Evolutionary conservation across 2,888 invertebrate species (phyloP), one percentile per base, ranked within the genome.

Genomic region (Leucoptera coffeella): DNA sequence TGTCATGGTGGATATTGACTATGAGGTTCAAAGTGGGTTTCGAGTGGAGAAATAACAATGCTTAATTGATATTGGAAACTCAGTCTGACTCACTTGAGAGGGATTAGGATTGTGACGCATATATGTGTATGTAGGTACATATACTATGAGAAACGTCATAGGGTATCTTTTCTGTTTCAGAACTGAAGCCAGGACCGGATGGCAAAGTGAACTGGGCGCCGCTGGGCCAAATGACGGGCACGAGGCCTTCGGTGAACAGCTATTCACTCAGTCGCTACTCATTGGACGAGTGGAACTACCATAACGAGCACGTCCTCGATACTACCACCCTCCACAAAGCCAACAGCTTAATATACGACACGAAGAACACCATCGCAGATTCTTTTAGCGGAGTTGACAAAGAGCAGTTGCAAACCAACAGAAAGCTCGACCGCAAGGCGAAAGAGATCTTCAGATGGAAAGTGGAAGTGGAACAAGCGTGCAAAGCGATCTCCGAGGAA

Each of bases 181-280:
- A 45, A 20, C 37, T 67, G 12, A 59, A 46, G 35, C 83, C 84
- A 6, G 85, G 82, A 62, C 78, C 78, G 3, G 80, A 84, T 2
- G 85, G 85, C 2, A 76, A 78, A 35, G 76, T 82, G 1, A 82
- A 83, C 46, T 85, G 82, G 80, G 79, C 81, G 17, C 81, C 85
- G 1, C 56, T 81, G 29, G 77, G 73, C 1, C 77, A 71, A 1
- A 61, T 85, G 41, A 85, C 85, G 0, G 85, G 86, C 3, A 79
- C 85, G 0, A 67, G 85, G 33, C 86, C 86, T 0, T 72, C 75
- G 0, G 85, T 83, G 7, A 83, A 83, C 53, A 82, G 81, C 40
- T 86, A 85, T 44, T 82, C 85, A 1, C 64, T 85, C 23, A 80
- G 85, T 8, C 67, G 82, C 38, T 84, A 75, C 44, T 85, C 84